Evolutionary conservation across 2,888 invertebrate species (phyloP), one percentile per base, ranked within the genome.

Genomic region (Cheilosia scutellata): DNA sequence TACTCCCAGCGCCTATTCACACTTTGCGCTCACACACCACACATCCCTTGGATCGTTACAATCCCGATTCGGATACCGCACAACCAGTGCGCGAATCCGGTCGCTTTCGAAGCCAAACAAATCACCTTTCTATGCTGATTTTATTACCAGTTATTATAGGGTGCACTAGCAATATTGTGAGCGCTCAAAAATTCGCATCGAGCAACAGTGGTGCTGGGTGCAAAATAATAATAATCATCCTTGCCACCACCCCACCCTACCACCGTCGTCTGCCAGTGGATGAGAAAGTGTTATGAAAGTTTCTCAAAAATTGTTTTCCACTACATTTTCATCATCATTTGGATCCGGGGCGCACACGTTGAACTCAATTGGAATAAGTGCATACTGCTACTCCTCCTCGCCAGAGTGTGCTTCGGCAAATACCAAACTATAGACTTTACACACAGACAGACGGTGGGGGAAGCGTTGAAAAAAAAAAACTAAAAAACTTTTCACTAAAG

Each of bases 311-410:
- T 71, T 63, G 79, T 72, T 79, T 79, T 72, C 31, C 78, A 51
- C 25, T 55, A 57, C 57, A 78, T 68, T 78, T 84, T 65, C 78
- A 82, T 72, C 86, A 86, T 77, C 58, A 57, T 66, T 42, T 20
- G 20, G 62, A 33, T 27, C 27, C 49, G 25, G 49, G 40, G 70
- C 49, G 66, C 68, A 82, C 70, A 84, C 63, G 70, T 68, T 80
- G 71, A 80, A 76, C 82, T 82, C 86, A 86, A 82, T 86, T 76
- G 76, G 62, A 86, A 82, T 86, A 86, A 86, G 86, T 86, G 76
- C 86, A 80, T 68, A 76, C 75, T 51, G 29, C 51, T 20, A 6
- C 13, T 31, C 68, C 47, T 16, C 57, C 57, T 62, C 29, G 27
- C 33, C 53, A 53, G 29, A 60, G 71, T 57, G 55, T 20, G 16